phyloP scores from a whole-genome alignment of 2,888 invertebrate species.

The Helicoverpa assulta region DNA sequence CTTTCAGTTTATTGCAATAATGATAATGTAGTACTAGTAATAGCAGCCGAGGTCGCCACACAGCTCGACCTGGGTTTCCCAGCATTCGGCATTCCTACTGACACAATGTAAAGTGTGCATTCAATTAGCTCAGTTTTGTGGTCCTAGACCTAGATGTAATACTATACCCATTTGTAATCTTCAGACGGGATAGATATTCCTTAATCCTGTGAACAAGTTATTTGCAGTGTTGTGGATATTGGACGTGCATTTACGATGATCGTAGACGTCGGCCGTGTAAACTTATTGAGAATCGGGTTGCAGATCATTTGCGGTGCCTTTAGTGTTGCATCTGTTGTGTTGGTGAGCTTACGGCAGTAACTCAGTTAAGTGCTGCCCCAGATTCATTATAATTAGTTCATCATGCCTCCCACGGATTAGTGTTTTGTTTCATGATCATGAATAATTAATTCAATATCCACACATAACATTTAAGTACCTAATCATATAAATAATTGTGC shows the following conservation, averaged over 20 bases:
- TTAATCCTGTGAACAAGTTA: too few species aligned
- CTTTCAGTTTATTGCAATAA: neutral
- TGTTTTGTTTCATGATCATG: slow-evolving; percentile 14
- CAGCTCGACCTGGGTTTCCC: slow-evolving; percentile 20
- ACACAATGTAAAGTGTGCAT: neutral
- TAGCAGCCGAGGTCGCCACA: too few species aligned
- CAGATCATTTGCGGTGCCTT: slow-evolving; percentile 28
- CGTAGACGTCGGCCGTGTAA: slow-evolving; percentile 1
- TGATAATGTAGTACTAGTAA: neutral
- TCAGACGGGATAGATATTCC: neutral
- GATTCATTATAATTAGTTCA: slow-evolving; percentile 11
- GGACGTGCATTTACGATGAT: neutral
- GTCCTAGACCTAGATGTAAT: neutral
- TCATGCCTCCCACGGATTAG: neutral
- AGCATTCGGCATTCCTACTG: slow-evolving; percentile 4
- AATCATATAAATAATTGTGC: too few species aligned
- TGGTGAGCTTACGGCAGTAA: slow-evolving; percentile 2
- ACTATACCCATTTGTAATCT: neutral
- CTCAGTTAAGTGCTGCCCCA: slow-evolving; percentile 10
- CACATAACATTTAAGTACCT: too few species aligned
- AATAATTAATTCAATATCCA: neutral
- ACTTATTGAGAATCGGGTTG: slow-evolving; percentile 13
- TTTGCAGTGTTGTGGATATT: neutral
- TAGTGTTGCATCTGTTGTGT: slow-evolving; percentile 29
- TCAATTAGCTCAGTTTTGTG: neutral